Conservation (phyloP, 2,113 vertebrate genomes). For the Paradoxurus hermaphroditus region DNA sequence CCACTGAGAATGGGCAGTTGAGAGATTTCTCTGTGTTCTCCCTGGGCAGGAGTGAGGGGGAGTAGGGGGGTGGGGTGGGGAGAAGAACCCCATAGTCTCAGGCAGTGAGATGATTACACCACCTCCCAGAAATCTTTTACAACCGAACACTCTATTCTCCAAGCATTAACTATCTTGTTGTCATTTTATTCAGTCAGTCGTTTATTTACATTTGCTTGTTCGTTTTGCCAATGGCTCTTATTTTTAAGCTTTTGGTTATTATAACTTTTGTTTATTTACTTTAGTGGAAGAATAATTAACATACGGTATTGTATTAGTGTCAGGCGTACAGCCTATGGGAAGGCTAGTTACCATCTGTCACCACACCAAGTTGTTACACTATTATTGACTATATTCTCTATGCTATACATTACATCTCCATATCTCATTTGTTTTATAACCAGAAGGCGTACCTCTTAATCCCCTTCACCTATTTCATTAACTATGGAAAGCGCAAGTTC, state of each 20-base stretch:
- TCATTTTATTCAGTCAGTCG: not conserved
- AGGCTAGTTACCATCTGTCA: not conserved
- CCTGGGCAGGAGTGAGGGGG: too few relatives aligned
- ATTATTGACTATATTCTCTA: not conserved
- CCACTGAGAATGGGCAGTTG: not conserved
- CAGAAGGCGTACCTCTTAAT: not conserved
- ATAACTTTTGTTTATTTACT: not conserved
- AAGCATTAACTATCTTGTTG: not conserved
- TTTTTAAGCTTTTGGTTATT: not conserved
- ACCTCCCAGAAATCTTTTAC: not conserved
- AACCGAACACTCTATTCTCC: not conserved
- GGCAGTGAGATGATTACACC: not conserved
- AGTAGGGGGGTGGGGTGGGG: not conserved
- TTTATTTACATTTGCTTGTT: not conserved
- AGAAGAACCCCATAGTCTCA: not conserved
- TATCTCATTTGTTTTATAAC: not conserved
- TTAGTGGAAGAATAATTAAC: not conserved
- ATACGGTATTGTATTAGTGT: not conserved
- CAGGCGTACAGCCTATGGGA: not conserved
- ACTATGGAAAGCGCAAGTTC: not conserved
- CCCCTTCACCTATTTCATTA: not conserved
- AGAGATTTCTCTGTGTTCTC: constrained; percentile 26
- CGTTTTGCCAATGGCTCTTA: not conserved
- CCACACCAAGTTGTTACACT: not conserved
- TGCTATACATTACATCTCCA: not conserved